These are phyloP conservation scores for Cryptosula pallasiana DNA, from an alignment of 2,888 invertebrate species.

Conservation along the genomic window DNA sequence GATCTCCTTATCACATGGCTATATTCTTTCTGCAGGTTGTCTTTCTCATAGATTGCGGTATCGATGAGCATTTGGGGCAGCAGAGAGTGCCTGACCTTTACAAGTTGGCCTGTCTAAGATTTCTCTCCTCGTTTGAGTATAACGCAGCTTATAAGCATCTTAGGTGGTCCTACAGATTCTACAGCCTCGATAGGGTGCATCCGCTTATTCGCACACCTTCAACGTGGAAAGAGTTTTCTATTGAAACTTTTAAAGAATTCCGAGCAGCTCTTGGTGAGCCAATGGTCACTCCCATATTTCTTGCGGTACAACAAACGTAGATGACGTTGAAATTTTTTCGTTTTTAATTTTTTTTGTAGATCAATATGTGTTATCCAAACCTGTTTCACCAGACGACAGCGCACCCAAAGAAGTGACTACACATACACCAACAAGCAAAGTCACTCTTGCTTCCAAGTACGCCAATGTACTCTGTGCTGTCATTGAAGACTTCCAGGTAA, in stretches of 20 bases:
- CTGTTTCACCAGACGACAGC: background rate
- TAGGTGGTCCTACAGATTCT: background rate
- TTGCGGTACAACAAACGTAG: no score
- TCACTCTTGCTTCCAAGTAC: background rate
- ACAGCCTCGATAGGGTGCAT: background rate
- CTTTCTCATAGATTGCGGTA: conserved; percentile 1
- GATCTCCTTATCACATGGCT: no score
- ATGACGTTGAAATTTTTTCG: background rate
- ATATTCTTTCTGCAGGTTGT: conserved; percentile 18
- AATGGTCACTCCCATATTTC: background rate
- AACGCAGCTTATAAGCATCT: background rate
- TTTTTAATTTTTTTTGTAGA: background rate
- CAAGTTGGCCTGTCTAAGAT: background rate
- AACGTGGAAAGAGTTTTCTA: background rate
- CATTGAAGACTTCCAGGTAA: conserved; percentile 21
- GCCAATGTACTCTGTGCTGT: conserved; percentile 9
- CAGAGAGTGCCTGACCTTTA: no score
- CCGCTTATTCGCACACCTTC: background rate
- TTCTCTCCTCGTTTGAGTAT: background rate
- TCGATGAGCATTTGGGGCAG: background rate
- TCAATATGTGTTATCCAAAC: background rate
- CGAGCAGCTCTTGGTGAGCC: background rate
- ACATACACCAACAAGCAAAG: background rate
- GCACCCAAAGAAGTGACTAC: background rate
- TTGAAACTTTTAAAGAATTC: conserved; percentile 2